These are phyloP conservation scores for Tethya wilhelma DNA, from an alignment of 37 sponge, comb jelly and placozoan genomes.

Conservation along the genomic window DNA sequence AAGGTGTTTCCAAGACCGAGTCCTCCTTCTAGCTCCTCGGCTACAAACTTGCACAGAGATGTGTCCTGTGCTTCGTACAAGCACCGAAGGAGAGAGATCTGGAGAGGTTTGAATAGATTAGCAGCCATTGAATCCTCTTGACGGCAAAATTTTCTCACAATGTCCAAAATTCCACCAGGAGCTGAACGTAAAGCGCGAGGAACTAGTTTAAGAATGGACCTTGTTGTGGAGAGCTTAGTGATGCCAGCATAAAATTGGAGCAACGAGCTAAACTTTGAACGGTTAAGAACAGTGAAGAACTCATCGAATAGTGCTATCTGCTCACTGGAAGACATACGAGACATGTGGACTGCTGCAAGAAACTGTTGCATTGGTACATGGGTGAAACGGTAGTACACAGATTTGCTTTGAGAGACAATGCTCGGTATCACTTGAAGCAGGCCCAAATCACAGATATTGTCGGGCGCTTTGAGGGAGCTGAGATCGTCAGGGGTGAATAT, in stretches of 20 bases:
- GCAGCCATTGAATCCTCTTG: too few relatives aligned
- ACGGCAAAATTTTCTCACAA: too few relatives aligned
- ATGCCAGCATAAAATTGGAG: slow-evolving; percentile 1
- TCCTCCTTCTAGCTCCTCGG: not conserved
- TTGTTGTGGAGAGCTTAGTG: not conserved
- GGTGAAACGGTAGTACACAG: not conserved
- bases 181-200: not conserved
- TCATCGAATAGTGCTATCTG: not conserved
- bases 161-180: not conserved
- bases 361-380: slow-evolving; percentile 2
- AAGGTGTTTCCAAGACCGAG: not conserved
- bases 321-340: not conserved
- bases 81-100: not conserved
- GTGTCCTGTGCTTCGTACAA: slow-evolving; percentile 1
- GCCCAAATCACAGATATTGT: too few relatives aligned
- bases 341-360: not conserved
- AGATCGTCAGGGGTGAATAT: too few relatives aligned
- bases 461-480: too few relatives aligned
- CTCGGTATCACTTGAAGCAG: too few relatives aligned
- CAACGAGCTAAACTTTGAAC: not conserved
- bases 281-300: not conserved
- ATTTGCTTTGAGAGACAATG: not conserved
- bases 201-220: not conserved
- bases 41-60: not conserved
- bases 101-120: not conserved